These are phyloP conservation scores for Amphibalanus amphitrite DNA, from an alignment of 1,140 invertebrate genomes.

Conservation along the genomic window DNA sequence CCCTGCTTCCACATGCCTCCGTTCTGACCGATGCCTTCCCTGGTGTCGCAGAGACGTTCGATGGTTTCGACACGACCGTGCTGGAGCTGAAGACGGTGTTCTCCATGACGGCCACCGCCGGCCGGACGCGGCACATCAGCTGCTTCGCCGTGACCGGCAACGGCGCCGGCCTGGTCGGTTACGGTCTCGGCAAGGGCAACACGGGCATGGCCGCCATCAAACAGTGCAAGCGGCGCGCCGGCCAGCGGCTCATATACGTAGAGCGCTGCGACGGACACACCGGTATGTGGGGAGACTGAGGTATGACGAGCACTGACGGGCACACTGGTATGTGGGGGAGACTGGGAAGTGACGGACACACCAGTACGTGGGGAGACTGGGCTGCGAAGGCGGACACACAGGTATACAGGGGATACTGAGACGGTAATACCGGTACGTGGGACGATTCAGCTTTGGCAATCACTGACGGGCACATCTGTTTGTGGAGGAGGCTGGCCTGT, in stretches of 20 bases:
- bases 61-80: constrained; percentile 70
- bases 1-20: constrained; percentile 4
- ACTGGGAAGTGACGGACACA: constrained; percentile 67
- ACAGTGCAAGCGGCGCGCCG: constrained; percentile 68
- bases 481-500: too few species aligned
- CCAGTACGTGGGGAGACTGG: too few species aligned
- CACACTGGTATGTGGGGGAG: not conserved
- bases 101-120: constrained; percentile 71
- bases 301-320: not conserved
- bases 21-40: not conserved
- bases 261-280: constrained; percentile 66
- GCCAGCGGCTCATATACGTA: constrained; percentile 65
- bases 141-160: constrained; percentile 70
- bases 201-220: constrained; percentile 38
- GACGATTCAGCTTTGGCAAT: too few species aligned
- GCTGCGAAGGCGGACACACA: too few species aligned
- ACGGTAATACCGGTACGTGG: constrained; percentile 59
- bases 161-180: constrained; percentile 66
- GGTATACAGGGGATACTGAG: too few species aligned
- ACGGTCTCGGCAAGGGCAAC: constrained; percentile 47
- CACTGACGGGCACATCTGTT: too few species aligned
- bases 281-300: constrained; percentile 30
- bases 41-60: constrained; percentile 50
- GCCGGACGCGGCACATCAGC: constrained; percentile 47
- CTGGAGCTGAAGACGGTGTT: constrained; percentile 59